Percentiles rank a stretch among this genome's conserved stretches.
Conservation (phyloP, 2,797 vertebrate species). For the Brachymystax lenok region DNA sequence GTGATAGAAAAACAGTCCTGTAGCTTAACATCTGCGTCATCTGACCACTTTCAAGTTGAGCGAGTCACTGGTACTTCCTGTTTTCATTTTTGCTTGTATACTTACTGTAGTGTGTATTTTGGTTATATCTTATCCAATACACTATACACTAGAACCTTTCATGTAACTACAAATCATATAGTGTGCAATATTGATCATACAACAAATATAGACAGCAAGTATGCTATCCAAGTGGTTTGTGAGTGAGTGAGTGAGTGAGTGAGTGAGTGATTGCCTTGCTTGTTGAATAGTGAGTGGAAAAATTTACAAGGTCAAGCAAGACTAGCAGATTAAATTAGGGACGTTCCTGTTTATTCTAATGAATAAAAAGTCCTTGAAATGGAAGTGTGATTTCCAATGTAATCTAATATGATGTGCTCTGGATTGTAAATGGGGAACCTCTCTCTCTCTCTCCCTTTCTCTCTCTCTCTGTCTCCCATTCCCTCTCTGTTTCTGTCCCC, state of each 20-base stretch:
- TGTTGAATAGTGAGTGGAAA: conserved; percentile 5
- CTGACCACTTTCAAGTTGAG: too few species aligned
- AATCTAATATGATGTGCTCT: conserved; percentile 52
- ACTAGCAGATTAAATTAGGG: conserved; percentile 42
- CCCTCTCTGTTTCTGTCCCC: not conserved
- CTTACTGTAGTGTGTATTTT: not conserved
- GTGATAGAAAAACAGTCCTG: too few species aligned
- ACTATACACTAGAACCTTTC: not conserved
- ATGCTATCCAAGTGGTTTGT: not conserved
- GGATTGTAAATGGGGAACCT: conserved; percentile 36
- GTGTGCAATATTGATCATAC: too few species aligned
- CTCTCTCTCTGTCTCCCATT: not conserved
- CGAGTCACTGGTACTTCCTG: too few species aligned
- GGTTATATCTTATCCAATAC: not conserved
- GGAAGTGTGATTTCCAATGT: conserved; percentile 51
- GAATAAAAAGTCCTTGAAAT: conserved; percentile 52
- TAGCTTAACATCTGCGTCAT: too few species aligned
- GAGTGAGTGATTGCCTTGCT: conserved; percentile 16
- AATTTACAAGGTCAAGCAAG: conserved; percentile 30
- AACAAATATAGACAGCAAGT: not conserved
- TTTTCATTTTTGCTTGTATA: not conserved
- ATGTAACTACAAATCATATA: not conserved
- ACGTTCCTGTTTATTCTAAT: conserved; percentile 35
- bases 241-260: conserved; percentile 3
- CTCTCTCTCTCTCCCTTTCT: conserved; percentile 18